phyloP scores from a whole-genome alignment of 2,797 vertebrate species.

The Xenopus petersii region DNA sequence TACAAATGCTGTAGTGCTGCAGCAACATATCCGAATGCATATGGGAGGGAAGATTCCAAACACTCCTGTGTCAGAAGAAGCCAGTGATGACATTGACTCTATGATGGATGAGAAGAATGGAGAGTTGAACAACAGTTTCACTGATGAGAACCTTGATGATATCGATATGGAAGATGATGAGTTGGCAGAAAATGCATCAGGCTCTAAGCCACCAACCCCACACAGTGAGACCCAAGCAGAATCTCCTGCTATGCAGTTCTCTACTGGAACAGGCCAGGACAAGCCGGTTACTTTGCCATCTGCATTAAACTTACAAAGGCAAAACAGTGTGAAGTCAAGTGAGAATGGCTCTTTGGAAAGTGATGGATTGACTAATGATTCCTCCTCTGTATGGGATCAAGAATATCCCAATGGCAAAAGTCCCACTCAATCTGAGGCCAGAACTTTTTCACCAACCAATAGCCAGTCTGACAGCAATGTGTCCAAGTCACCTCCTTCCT shows the following conservation, averaged over 20 bases:
- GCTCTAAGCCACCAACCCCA: constrained; percentile 60
- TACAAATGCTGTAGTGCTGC: constrained; percentile 91
- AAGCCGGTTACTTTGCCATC: constrained; percentile 73
- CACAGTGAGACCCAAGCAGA: constrained; percentile 55
- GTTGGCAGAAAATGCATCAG: constrained; percentile 63
- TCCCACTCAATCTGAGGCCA: constrained; percentile 76
- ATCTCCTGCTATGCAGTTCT: constrained; percentile 59
- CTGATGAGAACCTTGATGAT: constrained; percentile 67
- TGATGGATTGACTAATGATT: constrained; percentile 80
- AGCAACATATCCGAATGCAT: constrained; percentile 98
- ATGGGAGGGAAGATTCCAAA: constrained; percentile 98
- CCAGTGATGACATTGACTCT: constrained; percentile 73
- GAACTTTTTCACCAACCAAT: constrained; percentile 80
- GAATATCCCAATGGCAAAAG: constrained; percentile 83
- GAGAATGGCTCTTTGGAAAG: constrained; percentile 73
- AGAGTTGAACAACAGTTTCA: constrained; percentile 52
- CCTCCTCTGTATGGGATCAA: constrained; percentile 70
- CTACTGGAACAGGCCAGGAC: constrained; percentile 68
- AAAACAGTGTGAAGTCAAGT: constrained; percentile 80
- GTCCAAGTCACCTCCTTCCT: constrained; percentile 78
- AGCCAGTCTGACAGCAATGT: constrained; percentile 68
- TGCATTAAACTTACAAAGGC: constrained; percentile 76
- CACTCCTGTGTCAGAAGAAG: constrained; percentile 78
- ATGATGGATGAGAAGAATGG: constrained; percentile 66
- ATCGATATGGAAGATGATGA: constrained; percentile 69